A percentile compares a stretch with the other conserved stretches of the same genome.
These are phyloP conservation scores for Incurvaria masculella DNA, from an alignment of 2,888 invertebrate species.

Conservation along the genomic window DNA sequence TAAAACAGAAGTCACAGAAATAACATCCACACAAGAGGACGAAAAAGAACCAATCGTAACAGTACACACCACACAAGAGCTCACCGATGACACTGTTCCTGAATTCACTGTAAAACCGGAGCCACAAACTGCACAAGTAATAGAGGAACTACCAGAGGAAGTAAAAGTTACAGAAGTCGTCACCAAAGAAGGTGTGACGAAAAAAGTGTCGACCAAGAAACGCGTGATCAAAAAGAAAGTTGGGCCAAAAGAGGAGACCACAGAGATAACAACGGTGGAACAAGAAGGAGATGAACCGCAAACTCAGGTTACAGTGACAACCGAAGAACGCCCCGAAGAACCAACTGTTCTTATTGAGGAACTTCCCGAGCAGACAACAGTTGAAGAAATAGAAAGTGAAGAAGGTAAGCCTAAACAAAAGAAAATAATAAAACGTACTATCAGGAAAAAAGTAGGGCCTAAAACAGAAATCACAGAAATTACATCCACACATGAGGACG, in stretches of 20 bases:
- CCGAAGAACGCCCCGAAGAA: conserved; percentile 23
- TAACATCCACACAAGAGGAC: conserved; percentile 22
- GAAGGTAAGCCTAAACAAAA: conserved; percentile 12
- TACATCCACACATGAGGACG: conserved; percentile 23
- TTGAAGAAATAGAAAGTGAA: conserved; percentile 21
- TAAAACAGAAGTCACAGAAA: conserved; percentile 26
- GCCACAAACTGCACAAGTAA: conserved; percentile 13
- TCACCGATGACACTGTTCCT: conserved; percentile 16
- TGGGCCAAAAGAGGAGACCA: conserved; percentile 30
- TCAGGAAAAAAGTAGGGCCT: conserved; percentile 10
- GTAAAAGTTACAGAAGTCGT: conserved; percentile 13
- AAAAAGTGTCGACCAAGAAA: conserved; percentile 16
- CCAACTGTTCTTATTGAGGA: conserved; percentile 23
- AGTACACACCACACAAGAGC: conserved; percentile 7
- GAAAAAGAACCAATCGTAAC: conserved; percentile 14
- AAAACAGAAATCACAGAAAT: conserved; percentile 14
- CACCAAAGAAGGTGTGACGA: conserved; percentile 9
- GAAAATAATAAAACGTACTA: conserved; percentile 11
- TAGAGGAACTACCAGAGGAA: conserved; percentile 19
- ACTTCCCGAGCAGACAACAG: conserved; percentile 23
- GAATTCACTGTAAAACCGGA: conserved; percentile 12
- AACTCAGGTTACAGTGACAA: conserved; percentile 16
- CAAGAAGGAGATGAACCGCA: conserved; percentile 10
- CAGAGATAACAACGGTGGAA: conserved; percentile 32
- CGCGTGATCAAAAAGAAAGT: conserved; percentile 28